phyloP scores from a whole-genome alignment of 2,888 invertebrate species.

The Chaitophorus viminalis region DNA sequence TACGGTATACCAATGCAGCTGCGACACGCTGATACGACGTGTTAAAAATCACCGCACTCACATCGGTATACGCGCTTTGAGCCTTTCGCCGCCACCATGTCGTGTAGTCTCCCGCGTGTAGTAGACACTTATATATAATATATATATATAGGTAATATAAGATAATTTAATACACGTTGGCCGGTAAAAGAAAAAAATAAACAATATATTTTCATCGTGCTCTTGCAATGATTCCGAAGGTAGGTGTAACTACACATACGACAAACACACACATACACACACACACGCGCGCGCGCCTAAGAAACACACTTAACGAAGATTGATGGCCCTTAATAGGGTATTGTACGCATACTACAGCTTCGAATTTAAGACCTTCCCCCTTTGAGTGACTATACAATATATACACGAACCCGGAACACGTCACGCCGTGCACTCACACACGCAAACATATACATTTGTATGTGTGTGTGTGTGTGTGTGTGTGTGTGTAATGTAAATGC shows the following conservation, averaged over 20 bases:
- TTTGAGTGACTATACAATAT: not conserved
- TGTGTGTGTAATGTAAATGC: not conserved
- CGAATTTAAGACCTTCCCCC: not conserved
- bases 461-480: not conserved
- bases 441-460: not conserved
- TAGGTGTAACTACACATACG: not conserved
- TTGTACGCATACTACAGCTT: not conserved
- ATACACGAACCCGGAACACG: not conserved
- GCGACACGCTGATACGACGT: slow-evolving; percentile 2
- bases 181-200: not conserved
- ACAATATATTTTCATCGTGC: slow-evolving; percentile 17
- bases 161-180: not conserved
- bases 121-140: not conserved
- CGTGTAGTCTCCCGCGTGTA: not conserved
- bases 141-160: not conserved
- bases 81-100: not conserved
- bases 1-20: no score
- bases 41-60: not conserved
- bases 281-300: not conserved
- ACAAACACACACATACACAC: not conserved
- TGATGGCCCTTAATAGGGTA: slow-evolving; percentile 51
- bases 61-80: not conserved
- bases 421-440: not conserved
- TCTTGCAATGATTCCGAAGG: not conserved
- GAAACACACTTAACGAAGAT: slow-evolving; percentile 54